Percentiles rank a stretch among this genome's conserved stretches.
These are phyloP conservation scores for Watsonalla cultraria DNA, from an alignment of 2,888 invertebrate genomes.

Conservation along the genomic window DNA sequence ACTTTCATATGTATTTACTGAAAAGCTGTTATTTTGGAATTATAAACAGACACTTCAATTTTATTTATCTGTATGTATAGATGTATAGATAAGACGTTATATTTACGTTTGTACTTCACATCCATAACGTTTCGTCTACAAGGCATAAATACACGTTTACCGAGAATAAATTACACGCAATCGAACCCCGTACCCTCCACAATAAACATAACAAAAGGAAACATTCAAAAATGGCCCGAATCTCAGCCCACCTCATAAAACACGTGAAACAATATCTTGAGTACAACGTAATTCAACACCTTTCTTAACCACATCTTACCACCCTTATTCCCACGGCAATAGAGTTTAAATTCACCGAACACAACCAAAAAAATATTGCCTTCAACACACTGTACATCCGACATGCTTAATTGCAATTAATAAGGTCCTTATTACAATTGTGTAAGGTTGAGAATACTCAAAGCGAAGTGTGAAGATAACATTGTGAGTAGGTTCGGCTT, in stretches of 20 bases:
- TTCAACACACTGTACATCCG: constrained; percentile 28
- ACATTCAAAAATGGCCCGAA: constrained; percentile 66
- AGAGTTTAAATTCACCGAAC: constrained; percentile 19
- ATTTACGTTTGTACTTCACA: no score
- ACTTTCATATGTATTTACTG: no score
- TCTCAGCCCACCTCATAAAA: constrained; percentile 75
- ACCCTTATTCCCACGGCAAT: constrained; percentile 6
- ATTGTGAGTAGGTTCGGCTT: constrained; percentile 50
- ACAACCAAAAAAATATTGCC: constrained; percentile 18
- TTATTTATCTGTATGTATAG: no score
- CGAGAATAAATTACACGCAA: constrained; percentile 46
- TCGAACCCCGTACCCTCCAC: constrained; percentile 40
- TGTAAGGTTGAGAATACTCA: constrained; percentile 23
- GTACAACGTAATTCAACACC: constrained; percentile 21
- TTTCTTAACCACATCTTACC: constrained; percentile 5
- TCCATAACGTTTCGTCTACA: neutral
- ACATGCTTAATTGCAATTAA: neutral
- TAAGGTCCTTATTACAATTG: constrained; percentile 10
- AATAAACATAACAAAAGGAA: constrained; percentile 53
- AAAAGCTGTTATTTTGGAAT: no score
- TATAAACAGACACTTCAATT: no score
- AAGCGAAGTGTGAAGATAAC: constrained; percentile 10
- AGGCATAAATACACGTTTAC: constrained; percentile 41
- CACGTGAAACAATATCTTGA: constrained; percentile 75
- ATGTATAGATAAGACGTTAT: no score